Evolutionary conservation across 2,113 vertebrate genomes (phyloP).

Genomic region (Ploceus nigricollis): DNA sequence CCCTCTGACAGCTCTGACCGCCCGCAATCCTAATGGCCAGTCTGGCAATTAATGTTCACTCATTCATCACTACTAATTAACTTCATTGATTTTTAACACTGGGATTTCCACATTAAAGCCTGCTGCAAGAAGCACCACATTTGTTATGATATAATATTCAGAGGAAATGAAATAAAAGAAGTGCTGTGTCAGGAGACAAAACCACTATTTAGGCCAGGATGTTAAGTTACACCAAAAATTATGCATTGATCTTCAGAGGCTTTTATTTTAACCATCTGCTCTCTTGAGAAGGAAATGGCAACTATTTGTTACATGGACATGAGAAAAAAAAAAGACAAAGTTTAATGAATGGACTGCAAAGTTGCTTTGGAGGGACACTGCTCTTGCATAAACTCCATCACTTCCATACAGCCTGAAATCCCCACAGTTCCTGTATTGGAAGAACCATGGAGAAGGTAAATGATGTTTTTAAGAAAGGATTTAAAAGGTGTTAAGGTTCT

Average conservation of each 20-base stretch:
- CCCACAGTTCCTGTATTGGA: neutral
- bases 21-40: slow-evolving; percentile 67
- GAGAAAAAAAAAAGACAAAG: neutral
- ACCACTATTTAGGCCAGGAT: neutral
- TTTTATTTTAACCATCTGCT: neutral
- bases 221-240: neutral
- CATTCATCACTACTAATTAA: slow-evolving; percentile 93
- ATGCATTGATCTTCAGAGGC: neutral
- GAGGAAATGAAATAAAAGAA: slow-evolving; percentile 23
- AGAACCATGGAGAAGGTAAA: neutral
- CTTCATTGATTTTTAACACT: slow-evolving; percentile 80
- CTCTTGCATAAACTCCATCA: neutral
- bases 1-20: slow-evolving; percentile 22
- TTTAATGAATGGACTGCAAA: neutral
- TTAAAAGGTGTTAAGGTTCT: neutral
- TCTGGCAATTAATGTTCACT: slow-evolving; percentile 68
- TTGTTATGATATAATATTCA: slow-evolving; percentile 29
- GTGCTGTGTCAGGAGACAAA: neutral
- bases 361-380: neutral
- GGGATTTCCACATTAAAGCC: slow-evolving; percentile 39
- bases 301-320: neutral
- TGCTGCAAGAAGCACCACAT: neutral
- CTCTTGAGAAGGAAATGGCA: neutral
- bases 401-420: neutral
- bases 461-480: neutral